Evolutionary conservation across 2,888 invertebrate genomes (phyloP).

Genomic region (Lepetodrilus schrolli): DNA sequence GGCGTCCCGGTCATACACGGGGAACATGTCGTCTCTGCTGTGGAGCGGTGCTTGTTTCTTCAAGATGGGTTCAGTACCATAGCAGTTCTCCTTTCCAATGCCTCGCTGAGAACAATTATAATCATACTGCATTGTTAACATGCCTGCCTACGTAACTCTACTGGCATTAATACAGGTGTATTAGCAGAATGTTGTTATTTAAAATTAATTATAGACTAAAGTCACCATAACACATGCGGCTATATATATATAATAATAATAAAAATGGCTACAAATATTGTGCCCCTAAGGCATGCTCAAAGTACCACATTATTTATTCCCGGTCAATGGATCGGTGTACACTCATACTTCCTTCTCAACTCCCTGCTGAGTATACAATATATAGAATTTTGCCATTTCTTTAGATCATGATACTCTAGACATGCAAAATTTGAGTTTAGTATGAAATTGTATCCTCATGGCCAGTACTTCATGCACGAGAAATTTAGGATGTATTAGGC

Average conservation of each 20-base stretch:
- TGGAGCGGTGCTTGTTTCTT: background rate
- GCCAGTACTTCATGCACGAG: background rate
- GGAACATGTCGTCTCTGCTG: background rate
- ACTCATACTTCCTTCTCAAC: too few relatives aligned
- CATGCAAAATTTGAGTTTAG: background rate
- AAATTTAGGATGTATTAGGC: background rate
- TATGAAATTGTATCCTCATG: background rate
- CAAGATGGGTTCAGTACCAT: background rate
- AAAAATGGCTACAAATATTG: too few relatives aligned
- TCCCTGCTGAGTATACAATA: too few relatives aligned
- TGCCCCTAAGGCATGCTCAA: too few relatives aligned
- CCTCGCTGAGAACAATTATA: background rate
- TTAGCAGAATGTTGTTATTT: background rate
- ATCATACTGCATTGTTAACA: background rate
- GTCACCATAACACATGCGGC: too few relatives aligned
- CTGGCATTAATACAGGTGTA: background rate
- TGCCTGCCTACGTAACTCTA: background rate
- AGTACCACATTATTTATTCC: too few relatives aligned
- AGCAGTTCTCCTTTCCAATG: constrained; percentile 5
- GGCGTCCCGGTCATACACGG: background rate
- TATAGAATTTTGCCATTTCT: too few relatives aligned
- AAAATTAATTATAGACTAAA: too few relatives aligned
- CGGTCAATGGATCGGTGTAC: too few relatives aligned
- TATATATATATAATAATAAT: too few relatives aligned
- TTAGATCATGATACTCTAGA: too few relatives aligned